Base-by-base conservation (phyloP, 2,113 vertebrate genomes). In the Turdus rufiventris region DNA sequence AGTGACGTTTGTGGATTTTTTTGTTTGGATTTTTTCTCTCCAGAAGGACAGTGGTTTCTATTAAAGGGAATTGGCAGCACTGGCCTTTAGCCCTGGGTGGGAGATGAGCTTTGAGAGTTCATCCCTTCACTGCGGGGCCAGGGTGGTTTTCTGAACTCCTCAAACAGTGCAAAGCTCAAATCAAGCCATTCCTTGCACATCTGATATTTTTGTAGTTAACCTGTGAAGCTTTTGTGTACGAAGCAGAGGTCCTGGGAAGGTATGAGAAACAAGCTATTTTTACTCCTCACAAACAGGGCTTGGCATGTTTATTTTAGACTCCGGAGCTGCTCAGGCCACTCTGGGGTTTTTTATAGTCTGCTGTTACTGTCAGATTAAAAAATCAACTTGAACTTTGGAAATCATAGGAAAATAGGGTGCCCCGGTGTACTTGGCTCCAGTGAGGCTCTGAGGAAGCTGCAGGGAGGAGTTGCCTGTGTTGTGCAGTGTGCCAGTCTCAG, bases 251-350 rank as follows among this genome's bases (percentile, higher is more conserved):
- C 97, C 93, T 97, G 93, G 93, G 96, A 97, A 97, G 93, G 92
- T 91, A 97, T 93, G 88, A 97, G 94, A 89, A 96, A 83, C 67
- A 85, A 94, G 78, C 96, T 98, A 97, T 97, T 98, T 98, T 98
- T 98, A 97, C 80, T 94, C 71, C 53, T 94, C 94, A 75, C 94
- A 97, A 97, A 97, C 40, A 97, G 90, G 96, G 89, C 72, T 93
- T 84, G 72, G 29, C 70, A 40, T 96, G 96, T 96, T 97, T 97
- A 97, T 96, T 97, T 97, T 93, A 97, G 89, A 72, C 90, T 89
- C 83, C 0, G 45, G 80, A 71, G 87, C 93, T 81, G 29, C 85
- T 96, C 88, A 72, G 94, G 72, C 93, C 88, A 74, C 48, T 71
- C 56, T 66, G 60, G 93, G 29, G 36, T 34, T 78, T 90, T 96